Base-by-base conservation (phyloP, 2,113 vertebrate genomes). In the Calonectris borealis region DNA sequence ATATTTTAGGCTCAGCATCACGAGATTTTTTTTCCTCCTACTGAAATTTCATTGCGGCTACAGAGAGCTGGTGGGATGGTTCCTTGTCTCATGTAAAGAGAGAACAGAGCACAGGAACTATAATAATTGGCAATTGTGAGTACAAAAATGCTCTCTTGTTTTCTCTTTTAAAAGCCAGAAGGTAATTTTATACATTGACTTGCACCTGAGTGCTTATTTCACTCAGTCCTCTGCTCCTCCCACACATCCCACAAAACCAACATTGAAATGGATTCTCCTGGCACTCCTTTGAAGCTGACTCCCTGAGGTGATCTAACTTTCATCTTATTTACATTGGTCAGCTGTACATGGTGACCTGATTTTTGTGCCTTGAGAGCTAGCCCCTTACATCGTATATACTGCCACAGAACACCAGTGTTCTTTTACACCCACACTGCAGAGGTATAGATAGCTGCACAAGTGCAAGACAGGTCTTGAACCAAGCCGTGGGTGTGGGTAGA, bases 41-140 rank as follows among this genome's bases (percentile, higher is more conserved):
- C 90, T 90, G 79, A 54, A 76, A 83, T 76, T 92, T 85, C 71
- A 85, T 88, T 77, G 78, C 86, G 66, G 71, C 78, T 93, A 38
- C 46, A 58, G 75, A 75, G 61, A 81, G 77, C 78, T 79, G 66
- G 70, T 90, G 82, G 88, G 79, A 84, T 90, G 66, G 10, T 86
- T 88, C 60, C 72, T 88, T 83, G 71, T 90, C 32, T 89, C 4
- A 0, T 60, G 32, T 60, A 44, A 84, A 90, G 36, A 65, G 54
- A 71, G 51, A 75, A 82, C 48, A 90, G 81, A 94, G 46, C 71
- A 46, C 34, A 76, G 75, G n/a, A 57, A 32, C 40, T 72, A 61
- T 32, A 54, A 6, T 88, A n/a, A 77, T 5, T 73, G 82, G 54
- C 85, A 93, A 29, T 10, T 65, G 29, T 71, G 32, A 90, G 15